These are phyloP conservation scores for Anarhynchus alexandrinus DNA, from an alignment of 2,113 vertebrate species.

Conservation along the genomic window DNA sequence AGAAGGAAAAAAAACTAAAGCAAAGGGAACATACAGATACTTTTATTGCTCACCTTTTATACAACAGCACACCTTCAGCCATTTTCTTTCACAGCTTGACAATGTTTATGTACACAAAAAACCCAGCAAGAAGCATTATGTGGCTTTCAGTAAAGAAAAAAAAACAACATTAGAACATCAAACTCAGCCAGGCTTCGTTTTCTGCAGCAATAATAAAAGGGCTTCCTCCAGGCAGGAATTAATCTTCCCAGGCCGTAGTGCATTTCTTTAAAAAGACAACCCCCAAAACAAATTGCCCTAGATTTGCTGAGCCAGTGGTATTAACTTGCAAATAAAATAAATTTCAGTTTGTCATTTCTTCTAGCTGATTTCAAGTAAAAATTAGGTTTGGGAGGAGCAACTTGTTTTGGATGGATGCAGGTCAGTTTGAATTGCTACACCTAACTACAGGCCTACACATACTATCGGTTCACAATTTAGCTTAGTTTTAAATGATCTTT, in stretches of 20 bases:
- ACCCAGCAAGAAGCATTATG: slow-evolving; percentile 78
- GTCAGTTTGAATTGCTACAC: slow-evolving; percentile 74
- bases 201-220: slow-evolving; percentile 76
- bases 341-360: slow-evolving; percentile 66
- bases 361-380: slow-evolving; percentile 79
- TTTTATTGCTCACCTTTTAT: slow-evolving; percentile 91
- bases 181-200: slow-evolving; percentile 77
- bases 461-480: slow-evolving; percentile 68
- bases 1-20: slow-evolving; percentile 49
- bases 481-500: slow-evolving; percentile 66
- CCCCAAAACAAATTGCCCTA: slow-evolving; percentile 72
- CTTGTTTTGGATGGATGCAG: slow-evolving; percentile 74
- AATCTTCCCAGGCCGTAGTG: slow-evolving; percentile 72
- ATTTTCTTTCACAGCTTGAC: slow-evolving; percentile 85
- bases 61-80: slow-evolving; percentile 86
- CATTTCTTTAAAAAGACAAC: slow-evolving; percentile 70
- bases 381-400: slow-evolving; percentile 68
- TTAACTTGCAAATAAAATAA: slow-evolving; percentile 73
- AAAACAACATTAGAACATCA: slow-evolving; percentile 55
- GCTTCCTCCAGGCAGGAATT: slow-evolving; percentile 70
- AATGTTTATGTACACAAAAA: slow-evolving; percentile 80
- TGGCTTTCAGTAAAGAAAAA: slow-evolving; percentile 74
- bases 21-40: slow-evolving; percentile 68
- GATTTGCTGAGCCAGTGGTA: slow-evolving; percentile 72
- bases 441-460: slow-evolving; percentile 73